Evolutionary conservation across 2,888 invertebrate genomes (phyloP).

Genomic region (Disparrhopalites patrizii): DNA sequence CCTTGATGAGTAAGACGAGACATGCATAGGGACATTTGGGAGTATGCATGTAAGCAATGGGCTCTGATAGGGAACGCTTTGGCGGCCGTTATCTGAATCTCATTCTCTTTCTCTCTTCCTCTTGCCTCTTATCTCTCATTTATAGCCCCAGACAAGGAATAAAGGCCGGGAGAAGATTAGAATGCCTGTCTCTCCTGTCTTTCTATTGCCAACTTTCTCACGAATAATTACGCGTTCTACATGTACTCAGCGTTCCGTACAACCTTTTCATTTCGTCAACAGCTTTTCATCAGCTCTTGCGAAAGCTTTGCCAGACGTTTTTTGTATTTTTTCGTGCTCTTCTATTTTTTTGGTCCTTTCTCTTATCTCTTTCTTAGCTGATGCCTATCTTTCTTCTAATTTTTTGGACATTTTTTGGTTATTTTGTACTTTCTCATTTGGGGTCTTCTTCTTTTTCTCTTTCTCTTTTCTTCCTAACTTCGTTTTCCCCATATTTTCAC

Average conservation of each 20-base stretch:
- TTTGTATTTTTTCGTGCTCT: neutral
- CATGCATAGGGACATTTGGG: too few relatives aligned
- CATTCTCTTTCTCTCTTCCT: neutral
- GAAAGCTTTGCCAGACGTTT: neutral
- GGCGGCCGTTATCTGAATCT: neutral
- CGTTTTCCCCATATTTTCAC: too few relatives aligned
- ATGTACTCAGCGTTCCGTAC: neutral
- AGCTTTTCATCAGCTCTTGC: slow-evolving; percentile 13
- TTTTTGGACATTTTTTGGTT: too few relatives aligned
- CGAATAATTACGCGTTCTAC: slow-evolving; percentile 31
- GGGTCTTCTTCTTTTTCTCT: too few relatives aligned
- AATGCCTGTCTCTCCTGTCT: slow-evolving; percentile 14
- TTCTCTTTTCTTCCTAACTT: too few relatives aligned
- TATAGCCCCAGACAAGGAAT: slow-evolving; percentile 24
- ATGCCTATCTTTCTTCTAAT: too few relatives aligned
- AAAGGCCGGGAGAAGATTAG: slow-evolving; percentile 25
- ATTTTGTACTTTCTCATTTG: too few relatives aligned
- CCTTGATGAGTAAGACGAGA: too few relatives aligned
- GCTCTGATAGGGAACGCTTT: too few relatives aligned
- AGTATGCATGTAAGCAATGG: too few relatives aligned
- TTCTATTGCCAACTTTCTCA: slow-evolving; percentile 28
- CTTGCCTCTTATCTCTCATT: neutral
- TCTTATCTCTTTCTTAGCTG: too few relatives aligned
- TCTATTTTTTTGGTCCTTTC: neutral
- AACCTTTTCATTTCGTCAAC: slow-evolving; percentile 11